Evolutionary conservation across 2,113 vertebrate species (phyloP).

Genomic region (Ia io): DNA sequence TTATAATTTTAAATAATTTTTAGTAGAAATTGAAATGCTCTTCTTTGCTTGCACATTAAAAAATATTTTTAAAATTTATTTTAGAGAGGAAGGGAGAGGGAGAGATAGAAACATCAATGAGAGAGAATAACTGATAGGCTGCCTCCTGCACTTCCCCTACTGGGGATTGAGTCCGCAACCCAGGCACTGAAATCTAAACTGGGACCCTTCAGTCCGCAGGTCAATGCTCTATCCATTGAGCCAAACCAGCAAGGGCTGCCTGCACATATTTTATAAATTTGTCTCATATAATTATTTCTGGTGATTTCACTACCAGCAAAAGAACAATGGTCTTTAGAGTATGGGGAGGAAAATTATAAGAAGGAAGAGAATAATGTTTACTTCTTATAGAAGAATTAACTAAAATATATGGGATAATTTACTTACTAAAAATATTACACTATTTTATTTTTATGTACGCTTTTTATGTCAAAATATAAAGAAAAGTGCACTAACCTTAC

Average conservation of each 20-base stretch:
- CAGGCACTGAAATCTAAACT: no score
- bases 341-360: background rate
- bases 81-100: no score
- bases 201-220: no score
- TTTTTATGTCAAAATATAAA: background rate
- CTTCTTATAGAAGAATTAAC: background rate
- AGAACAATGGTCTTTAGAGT: background rate
- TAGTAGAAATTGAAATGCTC: background rate
- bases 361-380: background rate
- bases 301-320: background rate
- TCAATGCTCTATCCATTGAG: no score
- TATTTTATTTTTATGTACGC: background rate
- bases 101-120: no score
- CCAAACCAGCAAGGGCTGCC: no score
- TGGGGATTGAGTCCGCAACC: no score
- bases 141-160: no score
- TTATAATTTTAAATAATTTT: background rate
- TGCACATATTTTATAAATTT: background rate
- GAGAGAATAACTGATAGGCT: no score
- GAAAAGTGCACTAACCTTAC: background rate
- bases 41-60: background rate
- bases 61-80: no score
- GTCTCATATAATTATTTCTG: background rate
- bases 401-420: background rate
- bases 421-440: background rate